phyloP scores from a whole-genome alignment of 2,797 vertebrate genomes.

The Hydrolagus colliei region DNA sequence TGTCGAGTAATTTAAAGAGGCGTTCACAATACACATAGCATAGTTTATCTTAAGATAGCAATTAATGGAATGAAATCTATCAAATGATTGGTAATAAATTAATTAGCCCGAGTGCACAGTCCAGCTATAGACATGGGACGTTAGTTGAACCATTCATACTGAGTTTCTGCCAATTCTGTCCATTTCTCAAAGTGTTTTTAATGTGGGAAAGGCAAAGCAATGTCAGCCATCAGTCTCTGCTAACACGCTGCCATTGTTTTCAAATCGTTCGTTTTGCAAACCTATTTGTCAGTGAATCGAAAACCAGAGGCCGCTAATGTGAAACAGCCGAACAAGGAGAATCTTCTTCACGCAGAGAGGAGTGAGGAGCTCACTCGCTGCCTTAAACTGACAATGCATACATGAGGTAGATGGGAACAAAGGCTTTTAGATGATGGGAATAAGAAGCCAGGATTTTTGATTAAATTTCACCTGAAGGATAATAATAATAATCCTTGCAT shows the following conservation, averaged over 20 bases:
- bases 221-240: neutral
- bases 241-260: neutral
- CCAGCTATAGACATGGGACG: neutral
- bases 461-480: no score
- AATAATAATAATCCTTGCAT: no score
- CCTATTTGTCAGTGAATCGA: no score
- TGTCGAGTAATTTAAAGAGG: neutral
- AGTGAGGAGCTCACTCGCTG: no score
- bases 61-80: conserved; percentile 12
- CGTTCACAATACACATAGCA: neutral
- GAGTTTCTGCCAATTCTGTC: neutral
- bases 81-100: neutral
- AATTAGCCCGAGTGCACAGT: neutral
- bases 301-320: no score
- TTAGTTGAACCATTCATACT: neutral
- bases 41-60: neutral
- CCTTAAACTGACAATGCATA: no score
- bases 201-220: neutral
- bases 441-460: no score
- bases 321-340: no score
- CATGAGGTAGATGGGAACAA: no score
- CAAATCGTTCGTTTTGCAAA: neutral
- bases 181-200: neutral
- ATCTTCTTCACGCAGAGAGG: no score
- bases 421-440: no score